phyloP scores from a whole-genome alignment of 1,140 invertebrate genomes.

The Camponotus floridanus region DNA sequence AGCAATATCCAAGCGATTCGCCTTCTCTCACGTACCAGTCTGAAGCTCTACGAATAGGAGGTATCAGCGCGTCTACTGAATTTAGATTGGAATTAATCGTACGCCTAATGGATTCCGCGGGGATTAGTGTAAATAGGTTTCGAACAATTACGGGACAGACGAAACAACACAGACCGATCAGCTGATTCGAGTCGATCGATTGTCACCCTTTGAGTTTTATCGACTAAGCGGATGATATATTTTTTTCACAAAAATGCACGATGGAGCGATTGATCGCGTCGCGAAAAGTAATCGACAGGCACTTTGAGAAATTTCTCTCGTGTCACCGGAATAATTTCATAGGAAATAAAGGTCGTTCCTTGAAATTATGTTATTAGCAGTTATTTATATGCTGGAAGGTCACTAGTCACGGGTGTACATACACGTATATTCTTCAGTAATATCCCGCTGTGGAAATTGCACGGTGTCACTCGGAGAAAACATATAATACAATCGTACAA shows the following conservation, averaged over 20 bases:
- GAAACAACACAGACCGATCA: neutral
- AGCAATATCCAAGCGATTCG: constrained; percentile 91
- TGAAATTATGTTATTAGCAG: neutral
- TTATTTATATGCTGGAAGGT: neutral
- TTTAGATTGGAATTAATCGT: constrained; percentile 23
- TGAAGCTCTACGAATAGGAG: constrained; percentile 84
- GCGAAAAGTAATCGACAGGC: neutral
- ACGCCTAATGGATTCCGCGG: neutral
- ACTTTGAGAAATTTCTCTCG: neutral
- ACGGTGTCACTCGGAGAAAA: neutral
- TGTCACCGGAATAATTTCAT: neutral
- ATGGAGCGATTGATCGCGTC: neutral
- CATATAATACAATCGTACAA: neutral
- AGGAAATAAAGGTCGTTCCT: neutral
- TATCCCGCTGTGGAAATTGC: neutral
- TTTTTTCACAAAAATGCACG: neutral
- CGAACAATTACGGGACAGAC: neutral
- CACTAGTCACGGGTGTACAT: too few species aligned
- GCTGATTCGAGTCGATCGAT: neutral
- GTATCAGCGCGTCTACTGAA: neutral
- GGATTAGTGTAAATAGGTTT: neutral
- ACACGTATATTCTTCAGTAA: neutral
- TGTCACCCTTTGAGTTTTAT: neutral
- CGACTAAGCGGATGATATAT: neutral
- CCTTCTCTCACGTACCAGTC: constrained; percentile 89